Evolutionary conservation across 2,888 invertebrate species (phyloP).

Genomic region (Abrostola triplasia): DNA sequence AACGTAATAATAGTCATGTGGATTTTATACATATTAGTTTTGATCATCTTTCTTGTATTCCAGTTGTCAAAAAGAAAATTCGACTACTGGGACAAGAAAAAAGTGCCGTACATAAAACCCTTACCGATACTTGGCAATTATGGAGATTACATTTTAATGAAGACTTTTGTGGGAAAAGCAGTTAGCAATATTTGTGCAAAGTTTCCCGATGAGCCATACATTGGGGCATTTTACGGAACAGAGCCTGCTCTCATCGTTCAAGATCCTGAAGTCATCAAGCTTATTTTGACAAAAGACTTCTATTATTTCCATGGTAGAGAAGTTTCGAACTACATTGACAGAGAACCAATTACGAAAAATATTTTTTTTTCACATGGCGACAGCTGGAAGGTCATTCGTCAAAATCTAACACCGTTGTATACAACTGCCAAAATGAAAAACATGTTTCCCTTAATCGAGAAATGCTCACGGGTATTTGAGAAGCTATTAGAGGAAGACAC

Average conservation of each 20-base stretch:
- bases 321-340: constrained; percentile 31
- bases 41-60: constrained; percentile 7
- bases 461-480: constrained; percentile 29
- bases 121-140: constrained; percentile 49
- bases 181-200: constrained; percentile 41
- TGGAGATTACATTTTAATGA: constrained; percentile 34
- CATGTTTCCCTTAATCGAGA: constrained; percentile 56
- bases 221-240: constrained; percentile 51
- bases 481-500: constrained; percentile 8
- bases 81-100: constrained; percentile 47
- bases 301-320: constrained; percentile 53
- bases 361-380: constrained; percentile 29
- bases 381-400: constrained; percentile 50
- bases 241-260: constrained; percentile 50
- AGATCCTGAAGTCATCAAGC: constrained; percentile 50
- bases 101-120: constrained; percentile 44
- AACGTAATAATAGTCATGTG: not conserved
- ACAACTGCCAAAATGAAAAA: constrained; percentile 43
- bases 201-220: constrained; percentile 48
- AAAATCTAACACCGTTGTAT: constrained; percentile 51
- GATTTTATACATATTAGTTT: not conserved
- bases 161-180: constrained; percentile 27
- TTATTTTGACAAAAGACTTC: constrained; percentile 51
- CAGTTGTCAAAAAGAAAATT: constrained; percentile 27
- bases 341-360: constrained; percentile 21